Evolutionary conservation across 1,140 invertebrate genomes (phyloP).

Genomic region (Panagrolaimus sp.): DNA sequence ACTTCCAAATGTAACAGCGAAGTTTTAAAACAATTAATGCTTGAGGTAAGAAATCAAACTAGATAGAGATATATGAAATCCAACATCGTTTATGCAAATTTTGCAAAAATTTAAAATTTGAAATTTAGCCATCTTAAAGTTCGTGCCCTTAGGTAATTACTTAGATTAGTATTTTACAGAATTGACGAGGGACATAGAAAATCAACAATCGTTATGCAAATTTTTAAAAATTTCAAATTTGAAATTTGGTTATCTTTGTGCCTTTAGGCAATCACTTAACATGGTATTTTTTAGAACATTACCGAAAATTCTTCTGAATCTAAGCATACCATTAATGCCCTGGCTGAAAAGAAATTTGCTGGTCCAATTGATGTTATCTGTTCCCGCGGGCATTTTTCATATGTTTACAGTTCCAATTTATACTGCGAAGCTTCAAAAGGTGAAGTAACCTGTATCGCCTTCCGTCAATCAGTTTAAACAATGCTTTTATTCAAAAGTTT

Average conservation of each 20-base stretch:
- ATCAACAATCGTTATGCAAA: no score
- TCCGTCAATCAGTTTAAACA: slow-evolving; percentile 14
- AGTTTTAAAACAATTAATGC: slow-evolving; percentile 3
- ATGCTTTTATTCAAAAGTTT: no score
- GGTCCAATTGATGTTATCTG: slow-evolving; percentile 29
- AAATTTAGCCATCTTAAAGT: no score
- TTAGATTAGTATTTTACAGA: no score
- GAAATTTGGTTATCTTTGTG: no score
- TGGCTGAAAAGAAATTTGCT: slow-evolving; percentile 21
- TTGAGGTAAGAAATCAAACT: slow-evolving; percentile 1
- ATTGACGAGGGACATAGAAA: no score
- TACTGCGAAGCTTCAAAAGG: slow-evolving; percentile 27
- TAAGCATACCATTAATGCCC: slow-evolving; percentile 19
- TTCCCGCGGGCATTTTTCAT: slow-evolving; percentile 24
- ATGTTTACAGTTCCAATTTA: slow-evolving; percentile 19
- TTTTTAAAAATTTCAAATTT: no score
- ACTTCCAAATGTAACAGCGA: slow-evolving; percentile 4
- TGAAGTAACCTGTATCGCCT: slow-evolving; percentile 23
- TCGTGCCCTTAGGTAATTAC: no score
- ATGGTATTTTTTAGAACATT: slow-evolving; percentile 24
- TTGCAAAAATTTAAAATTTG: no score
- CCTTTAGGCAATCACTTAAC: no score
- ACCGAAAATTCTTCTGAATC: slow-evolving; percentile 26
- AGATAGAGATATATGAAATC: no score
- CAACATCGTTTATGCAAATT: no score